These are phyloP conservation scores for Chrosomus eos DNA, from an alignment of 2,797 vertebrate species.

Conservation along the genomic window DNA sequence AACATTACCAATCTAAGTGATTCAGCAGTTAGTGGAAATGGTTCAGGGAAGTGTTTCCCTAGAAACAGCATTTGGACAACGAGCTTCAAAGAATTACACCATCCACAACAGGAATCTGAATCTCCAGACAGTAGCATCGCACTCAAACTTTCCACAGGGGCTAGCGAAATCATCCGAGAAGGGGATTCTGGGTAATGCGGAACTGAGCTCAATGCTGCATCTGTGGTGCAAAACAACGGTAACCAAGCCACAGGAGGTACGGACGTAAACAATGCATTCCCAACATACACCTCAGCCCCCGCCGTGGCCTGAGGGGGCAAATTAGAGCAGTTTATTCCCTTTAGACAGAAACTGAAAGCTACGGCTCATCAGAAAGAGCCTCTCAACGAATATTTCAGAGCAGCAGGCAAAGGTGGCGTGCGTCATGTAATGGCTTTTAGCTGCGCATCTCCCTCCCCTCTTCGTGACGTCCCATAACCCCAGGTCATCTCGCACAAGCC, in stretches of 20 bases:
- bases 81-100: conserved; percentile 2
- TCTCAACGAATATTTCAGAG: conserved; percentile 53
- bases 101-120: conserved; percentile 24
- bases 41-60: conserved; percentile 13
- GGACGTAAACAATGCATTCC: conserved; percentile 44
- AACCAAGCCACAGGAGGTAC: conserved; percentile 38
- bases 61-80: conserved; percentile 32
- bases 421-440: conserved; percentile 60
- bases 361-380: conserved; percentile 57
- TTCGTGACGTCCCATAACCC: conserved; percentile 36
- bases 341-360: conserved; percentile 43
- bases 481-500: conserved; percentile 51
- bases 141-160: conserved; percentile 26
- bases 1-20: neutral
- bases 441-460: conserved; percentile 25
- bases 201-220: conserved; percentile 37
- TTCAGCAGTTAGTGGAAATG: conserved; percentile 8
- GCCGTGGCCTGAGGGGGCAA: conserved; percentile 38
- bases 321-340: conserved; percentile 54
- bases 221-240: conserved; percentile 36
- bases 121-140: conserved; percentile 22
- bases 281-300: conserved; percentile 29
- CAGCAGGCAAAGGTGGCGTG: conserved; percentile 34
- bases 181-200: conserved; percentile 50
- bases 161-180: conserved; percentile 27